Base-by-base conservation (phyloP, 1,140 invertebrate genomes). In the Nasonia longicornis region DNA sequence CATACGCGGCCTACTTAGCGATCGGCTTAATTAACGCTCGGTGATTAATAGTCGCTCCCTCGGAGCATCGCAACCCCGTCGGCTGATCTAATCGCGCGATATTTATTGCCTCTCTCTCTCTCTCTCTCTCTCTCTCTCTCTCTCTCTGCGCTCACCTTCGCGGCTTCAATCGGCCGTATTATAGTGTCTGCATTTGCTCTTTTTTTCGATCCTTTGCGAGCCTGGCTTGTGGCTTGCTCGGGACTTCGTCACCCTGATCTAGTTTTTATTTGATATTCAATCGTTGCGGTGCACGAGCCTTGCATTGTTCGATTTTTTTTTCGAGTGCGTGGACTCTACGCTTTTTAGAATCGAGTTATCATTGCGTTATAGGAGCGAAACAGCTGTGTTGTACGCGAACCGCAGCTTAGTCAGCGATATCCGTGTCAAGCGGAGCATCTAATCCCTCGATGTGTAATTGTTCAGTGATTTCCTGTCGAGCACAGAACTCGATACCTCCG, bases 31-130 rank as follows among this genome's bases (percentile, higher is more conserved):
- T 89, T 88, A 89, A 89, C 87, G 84, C 87, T 85, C 81, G 85
- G 84, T 89, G 88, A 89, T 89, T 89, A 89, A 89, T 89, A 86
- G 87, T 86, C 77, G 83, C 86, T 87, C 86, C 84, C 85, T 86
- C 80, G n/a, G 70, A 42, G 14, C 26, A 81, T 84, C 84, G 80
- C 85, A 88, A 87, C 87, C 86, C 86, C 83, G 85, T 85, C 85
- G 82, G 78, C 74, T 88, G 88, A 89, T 89, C 87, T 89, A 89
- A 89, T 89, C 88, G 87, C 83, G 84, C 83, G 87, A 88, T 89
- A 89, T 89, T 89, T 89, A 89, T 89, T 89, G 82, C 87, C 86
- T 79, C 83, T 80, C 82, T 80, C 85, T 77, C 85, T 42, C 26
- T 26, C 26, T 38, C 38, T 0, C 38, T 38, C 26, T 26, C 26